Base-by-base conservation (phyloP, 2,113 vertebrate species). In the Planiliza haematocheilus region DNA sequence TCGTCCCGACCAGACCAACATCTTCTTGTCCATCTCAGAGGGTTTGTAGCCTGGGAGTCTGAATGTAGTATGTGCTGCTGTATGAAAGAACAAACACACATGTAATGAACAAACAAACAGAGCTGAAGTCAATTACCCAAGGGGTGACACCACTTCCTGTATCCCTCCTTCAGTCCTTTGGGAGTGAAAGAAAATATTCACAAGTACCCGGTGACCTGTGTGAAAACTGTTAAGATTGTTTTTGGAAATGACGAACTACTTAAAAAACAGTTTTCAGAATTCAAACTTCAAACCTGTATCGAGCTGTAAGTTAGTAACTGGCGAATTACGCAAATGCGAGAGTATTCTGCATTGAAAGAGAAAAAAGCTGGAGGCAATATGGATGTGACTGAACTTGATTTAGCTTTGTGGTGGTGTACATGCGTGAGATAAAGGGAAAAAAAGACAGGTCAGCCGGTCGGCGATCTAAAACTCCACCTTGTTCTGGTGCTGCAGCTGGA, bases 1-100 rank as follows among this genome's bases (percentile, higher is more conserved):
- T 60, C 96, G 91, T 36, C 97, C 96, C 2, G 96, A 89, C 96
- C 96, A 99, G 49, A 99, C 0, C 45, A 99, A 70, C 0, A 97
- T 87, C 84, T 75, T 97, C 85, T 45, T 97, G 70, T 98, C 96
- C 84, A 95, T 84, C 0, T 92, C 12, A 0, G 95, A 93, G 18
- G 97, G 97, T 20, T 49, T 95, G 90, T 94, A 89, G 62, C 95
- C 93, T 10, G 96, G 96, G 20, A 97, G 16, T 79, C 60, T 93
- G 18, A 95, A 94, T 17, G 37, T 53, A 0, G 62, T 18, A 16
- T 14, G 82, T 4, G 65, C 18, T 11, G 58, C 88, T 93, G 79
- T 7, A 34, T 7, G n/a, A 61, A 55, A 72, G 30, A 55, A 78
- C 24, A 50, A 38, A 55, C 1, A 13, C 2, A 4, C 18, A 18